These are phyloP conservation scores for Chrysochloris asiatica DNA, from an alignment of 2,113 vertebrate genomes.

Conservation along the genomic window DNA sequence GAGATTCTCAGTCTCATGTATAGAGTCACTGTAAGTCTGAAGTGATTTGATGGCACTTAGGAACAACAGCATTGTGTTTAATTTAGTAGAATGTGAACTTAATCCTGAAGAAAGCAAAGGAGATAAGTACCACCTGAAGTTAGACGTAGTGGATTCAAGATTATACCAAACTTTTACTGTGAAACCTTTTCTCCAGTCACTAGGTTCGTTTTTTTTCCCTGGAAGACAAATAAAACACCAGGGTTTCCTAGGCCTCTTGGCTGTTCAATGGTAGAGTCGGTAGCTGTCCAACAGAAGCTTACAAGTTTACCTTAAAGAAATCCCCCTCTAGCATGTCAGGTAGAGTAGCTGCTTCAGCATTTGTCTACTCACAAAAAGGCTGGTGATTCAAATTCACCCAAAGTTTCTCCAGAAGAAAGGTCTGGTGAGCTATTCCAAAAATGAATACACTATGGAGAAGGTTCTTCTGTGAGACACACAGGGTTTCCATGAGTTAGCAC, in stretches of 20 bases:
- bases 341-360: neutral
- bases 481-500: neutral
- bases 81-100: conserved; percentile 26
- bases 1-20: too few species aligned
- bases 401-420: neutral
- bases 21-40: too few species aligned
- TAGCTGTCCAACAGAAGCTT: too few species aligned
- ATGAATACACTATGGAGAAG: neutral
- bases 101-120: neutral
- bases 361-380: neutral
- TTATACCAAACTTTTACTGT: neutral
- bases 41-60: too few species aligned
- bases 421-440: neutral
- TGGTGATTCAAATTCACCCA: neutral
- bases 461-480: neutral
- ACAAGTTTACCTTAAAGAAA: neutral
- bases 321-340: neutral
- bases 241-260: neutral
- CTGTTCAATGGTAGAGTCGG: neutral
- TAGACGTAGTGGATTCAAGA: neutral
- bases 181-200: neutral
- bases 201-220: neutral
- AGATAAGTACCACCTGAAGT: neutral
- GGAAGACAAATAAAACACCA: neutral
- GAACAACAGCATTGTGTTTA: conserved; percentile 38